These are phyloP conservation scores for Phoxinus phoxinus DNA, from an alignment of 2,113 vertebrate genomes.

Conservation along the genomic window DNA sequence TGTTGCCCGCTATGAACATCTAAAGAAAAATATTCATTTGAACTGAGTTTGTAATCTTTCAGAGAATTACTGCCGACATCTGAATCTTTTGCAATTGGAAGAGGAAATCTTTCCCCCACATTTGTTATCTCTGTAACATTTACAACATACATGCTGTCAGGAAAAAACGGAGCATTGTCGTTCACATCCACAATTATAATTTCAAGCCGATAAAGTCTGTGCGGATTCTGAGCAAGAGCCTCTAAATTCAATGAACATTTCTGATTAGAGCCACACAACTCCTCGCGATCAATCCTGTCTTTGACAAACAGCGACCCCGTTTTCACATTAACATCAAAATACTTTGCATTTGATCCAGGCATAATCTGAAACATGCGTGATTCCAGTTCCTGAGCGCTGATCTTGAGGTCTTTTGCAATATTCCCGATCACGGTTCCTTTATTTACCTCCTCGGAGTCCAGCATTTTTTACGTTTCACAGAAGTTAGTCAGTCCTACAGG, in stretches of 20 bases:
- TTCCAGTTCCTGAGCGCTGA: conserved; percentile 67
- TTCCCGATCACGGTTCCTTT: conserved; percentile 75
- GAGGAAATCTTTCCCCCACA: conserved; percentile 65
- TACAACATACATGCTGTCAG: conserved; percentile 41
- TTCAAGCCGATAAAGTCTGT: conserved; percentile 72
- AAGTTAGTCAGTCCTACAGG: no score
- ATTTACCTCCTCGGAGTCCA: conserved; percentile 75
- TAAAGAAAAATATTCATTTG: conserved; percentile 75
- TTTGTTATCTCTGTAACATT: conserved; percentile 61
- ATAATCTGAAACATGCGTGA: conserved; percentile 72
- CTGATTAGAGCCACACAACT: conserved; percentile 68
- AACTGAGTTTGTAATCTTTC: conserved; percentile 71
- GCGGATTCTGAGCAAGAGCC: conserved; percentile 74
- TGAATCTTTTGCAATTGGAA: conserved; percentile 67
- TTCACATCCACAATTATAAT: conserved; percentile 72
- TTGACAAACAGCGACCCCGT: conserved; percentile 70
- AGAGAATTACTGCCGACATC: conserved; percentile 72
- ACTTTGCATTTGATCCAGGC: conserved; percentile 66
- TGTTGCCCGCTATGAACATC: conserved; percentile 57
- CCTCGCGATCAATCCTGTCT: conserved; percentile 73
- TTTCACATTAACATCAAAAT: conserved; percentile 75
- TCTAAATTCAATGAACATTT: conserved; percentile 73
- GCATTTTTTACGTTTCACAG: no score
- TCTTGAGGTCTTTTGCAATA: conserved; percentile 75
- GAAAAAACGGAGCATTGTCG: conserved; percentile 70